phyloP scores from a whole-genome alignment of 2,797 vertebrate species.

The Danio aesculapii region DNA sequence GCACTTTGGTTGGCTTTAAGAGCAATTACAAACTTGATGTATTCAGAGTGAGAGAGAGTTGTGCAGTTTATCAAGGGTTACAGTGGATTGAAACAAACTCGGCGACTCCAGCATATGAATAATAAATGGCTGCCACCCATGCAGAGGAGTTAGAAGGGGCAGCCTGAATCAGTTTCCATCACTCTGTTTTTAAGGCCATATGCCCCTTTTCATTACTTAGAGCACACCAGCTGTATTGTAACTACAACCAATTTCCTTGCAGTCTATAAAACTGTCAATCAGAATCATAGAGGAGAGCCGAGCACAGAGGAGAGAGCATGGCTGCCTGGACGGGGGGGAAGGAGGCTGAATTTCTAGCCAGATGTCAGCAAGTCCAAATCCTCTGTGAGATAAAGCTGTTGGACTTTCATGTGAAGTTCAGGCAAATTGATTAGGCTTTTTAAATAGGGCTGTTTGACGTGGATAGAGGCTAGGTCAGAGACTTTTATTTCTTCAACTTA shows the following conservation, averaged over 20 bases:
- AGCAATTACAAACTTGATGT: slow-evolving; percentile 66
- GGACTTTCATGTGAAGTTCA: slow-evolving; percentile 34
- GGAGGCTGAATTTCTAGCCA: slow-evolving; percentile 66
- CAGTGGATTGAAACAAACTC: slow-evolving; percentile 46
- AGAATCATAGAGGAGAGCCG: slow-evolving; percentile 77
- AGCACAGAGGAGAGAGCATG: slow-evolving; percentile 49
- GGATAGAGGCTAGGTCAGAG: background rate
- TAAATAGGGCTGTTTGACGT: background rate
- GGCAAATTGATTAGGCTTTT: background rate
- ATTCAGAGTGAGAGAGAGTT: slow-evolving; percentile 32
- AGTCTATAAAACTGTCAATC: slow-evolving; percentile 88
- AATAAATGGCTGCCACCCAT: slow-evolving; percentile 77
- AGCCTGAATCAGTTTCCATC: slow-evolving; percentile 64
- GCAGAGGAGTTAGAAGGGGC: slow-evolving; percentile 68
- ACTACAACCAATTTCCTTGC: slow-evolving; percentile 87
- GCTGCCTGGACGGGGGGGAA: slow-evolving; percentile 63
- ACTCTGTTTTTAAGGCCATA: slow-evolving; percentile 75
- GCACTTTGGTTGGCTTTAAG: slow-evolving; percentile 74
- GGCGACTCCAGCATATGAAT: slow-evolving; percentile 51
- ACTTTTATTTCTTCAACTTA: background rate
- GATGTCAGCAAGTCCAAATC: slow-evolving; percentile 75
- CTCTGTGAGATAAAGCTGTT: slow-evolving; percentile 37
- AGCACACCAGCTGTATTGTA: slow-evolving; percentile 84
- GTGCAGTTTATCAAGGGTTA: slow-evolving; percentile 33
- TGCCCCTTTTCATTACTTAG: slow-evolving; percentile 82